Base-by-base conservation (phyloP, 2,888 invertebrate genomes). In the Elgonia sp. region DNA sequence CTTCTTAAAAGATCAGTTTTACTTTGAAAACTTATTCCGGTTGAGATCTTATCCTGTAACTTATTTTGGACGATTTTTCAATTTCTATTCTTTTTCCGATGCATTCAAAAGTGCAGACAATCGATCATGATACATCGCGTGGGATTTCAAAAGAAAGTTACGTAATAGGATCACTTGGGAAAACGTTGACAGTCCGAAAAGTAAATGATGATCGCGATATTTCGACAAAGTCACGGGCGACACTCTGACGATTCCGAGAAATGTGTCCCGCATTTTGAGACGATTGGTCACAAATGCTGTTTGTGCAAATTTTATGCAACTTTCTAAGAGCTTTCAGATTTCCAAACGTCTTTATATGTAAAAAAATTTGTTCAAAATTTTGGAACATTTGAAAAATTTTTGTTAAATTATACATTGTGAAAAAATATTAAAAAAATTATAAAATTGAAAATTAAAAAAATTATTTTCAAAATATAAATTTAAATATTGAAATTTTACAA, bases 41-140 rank as follows among this genome's bases (percentile, higher is more conserved):
- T n/a, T n/a, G n/a, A n/a, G n/a, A n/a, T n/a, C n/a, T n/a, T n/a
- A n/a, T n/a, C n/a, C n/a, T 20, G 57, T 75, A 65, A 83, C 75
- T 65, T 83, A 83, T 83, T 76, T 83, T 72, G 50, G 29, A 60
- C 69, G 67, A 83, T 83, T 83, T 83, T 76, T 83, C 83, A 73
- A 83, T 83, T 69, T 40, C 21, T 21, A 50, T 65, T 82, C 65
- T 82, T 55, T 75, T 50, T 18, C n/a, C 50, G 46, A 39, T 1
- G 82, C 73, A 82, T 83, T 83, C 65, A 73, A 83, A 83, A 83
- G 75, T 53, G 39, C 67, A 69, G 57, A 83, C 83, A 76, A 83
- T 76, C 76, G 76, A 83, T 83, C 60, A 69, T 39, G 83, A 84
- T 76, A 39, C 72, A 81, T 72, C n/a, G n/a, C 63, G 72, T 21